Evolutionary conservation across 1,140 invertebrate genomes (phyloP), one percentile per base, ranked within the genome.

Genomic region (Nilaparvata lugens): DNA sequence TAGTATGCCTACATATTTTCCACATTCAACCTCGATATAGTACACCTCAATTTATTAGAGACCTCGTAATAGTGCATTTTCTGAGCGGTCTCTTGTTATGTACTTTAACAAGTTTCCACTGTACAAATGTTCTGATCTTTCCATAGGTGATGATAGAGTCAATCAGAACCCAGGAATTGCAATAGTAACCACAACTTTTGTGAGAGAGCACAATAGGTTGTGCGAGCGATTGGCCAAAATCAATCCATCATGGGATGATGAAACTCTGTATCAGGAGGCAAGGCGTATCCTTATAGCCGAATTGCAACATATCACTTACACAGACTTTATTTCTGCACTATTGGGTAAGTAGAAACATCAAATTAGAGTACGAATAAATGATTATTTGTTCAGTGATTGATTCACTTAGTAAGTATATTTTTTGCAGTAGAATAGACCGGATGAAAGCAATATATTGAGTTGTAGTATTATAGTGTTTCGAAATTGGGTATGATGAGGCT

Each of bases 131-230:
- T 13, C 52, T 25, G 56, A 31, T 62, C 48, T 13, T 62, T 14
- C 52, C 31, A 11, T 35, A 76, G 86, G 86, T 60, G 86, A 88
- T 67, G 70, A 74, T 28, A 68, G 86, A 58, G 79, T 76, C 0
- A 89, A 87, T 72, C 85, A 88, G 67, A 78, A 79, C 62, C 70
- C 78, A 5, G 69, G 71, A 52, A 64, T 85, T 48, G 76, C 78
- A 1, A 74, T 78, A 11, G 68, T 86, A 52, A 84, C 87, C 66
- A 83, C 79, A 0, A 45, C 84, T 5, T 76, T 81, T 51, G 74
- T 87, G 68, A 74, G 88, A 61, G 78, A 87, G 59, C 87, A 89
- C 71, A 89, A 89, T 69, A 68, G 78, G 6, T 71, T 89, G 3
- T 83, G 84, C 0, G 69, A 72, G 0, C 69, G 73, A 21, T 69